phyloP scores from a whole-genome alignment of 1,140 invertebrate genomes.

The Pachyrhynchus sulphureomaculatus region DNA sequence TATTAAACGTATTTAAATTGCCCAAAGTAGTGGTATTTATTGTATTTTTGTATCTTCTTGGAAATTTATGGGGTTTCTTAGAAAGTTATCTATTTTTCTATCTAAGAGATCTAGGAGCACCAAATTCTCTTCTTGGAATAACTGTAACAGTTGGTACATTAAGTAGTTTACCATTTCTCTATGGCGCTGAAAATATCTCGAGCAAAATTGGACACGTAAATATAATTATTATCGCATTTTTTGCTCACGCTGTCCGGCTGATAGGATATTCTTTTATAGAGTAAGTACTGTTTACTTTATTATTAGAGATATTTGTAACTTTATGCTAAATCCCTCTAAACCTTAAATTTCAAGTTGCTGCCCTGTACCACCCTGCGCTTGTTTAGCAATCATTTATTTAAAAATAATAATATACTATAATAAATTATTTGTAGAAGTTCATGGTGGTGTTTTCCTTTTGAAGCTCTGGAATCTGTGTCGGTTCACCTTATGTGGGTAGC shows the following conservation, averaged over 20 bases:
- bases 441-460: constrained; percentile 84
- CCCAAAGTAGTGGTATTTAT: constrained; percentile 75
- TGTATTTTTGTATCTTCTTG: constrained; percentile 72
- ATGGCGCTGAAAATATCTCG: constrained; percentile 77
- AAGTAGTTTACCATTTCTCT: constrained; percentile 78
- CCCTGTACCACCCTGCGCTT: too few species aligned
- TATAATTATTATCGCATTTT: constrained; percentile 78
- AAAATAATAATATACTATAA: background rate
- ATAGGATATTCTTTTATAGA: constrained; percentile 82
- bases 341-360: too few species aligned
- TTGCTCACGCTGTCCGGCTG: constrained; percentile 74
- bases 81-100: constrained; percentile 84
- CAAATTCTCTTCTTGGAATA: constrained; percentile 77
- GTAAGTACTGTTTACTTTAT: constrained; percentile 53
- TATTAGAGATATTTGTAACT: too few species aligned
- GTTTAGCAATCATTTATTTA: too few species aligned
- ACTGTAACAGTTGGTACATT: constrained; percentile 80
- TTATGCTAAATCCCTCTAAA: too few species aligned
- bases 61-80: constrained; percentile 80
- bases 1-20: constrained; percentile 70
- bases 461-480: constrained; percentile 81
- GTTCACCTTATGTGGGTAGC: constrained; percentile 87
- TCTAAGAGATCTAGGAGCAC: constrained; percentile 75
- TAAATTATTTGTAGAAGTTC: constrained; percentile 62
- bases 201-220: constrained; percentile 77